phyloP scores from a whole-genome alignment of 2,113 vertebrate species.

The human (Homo sapiens) region DNA sequence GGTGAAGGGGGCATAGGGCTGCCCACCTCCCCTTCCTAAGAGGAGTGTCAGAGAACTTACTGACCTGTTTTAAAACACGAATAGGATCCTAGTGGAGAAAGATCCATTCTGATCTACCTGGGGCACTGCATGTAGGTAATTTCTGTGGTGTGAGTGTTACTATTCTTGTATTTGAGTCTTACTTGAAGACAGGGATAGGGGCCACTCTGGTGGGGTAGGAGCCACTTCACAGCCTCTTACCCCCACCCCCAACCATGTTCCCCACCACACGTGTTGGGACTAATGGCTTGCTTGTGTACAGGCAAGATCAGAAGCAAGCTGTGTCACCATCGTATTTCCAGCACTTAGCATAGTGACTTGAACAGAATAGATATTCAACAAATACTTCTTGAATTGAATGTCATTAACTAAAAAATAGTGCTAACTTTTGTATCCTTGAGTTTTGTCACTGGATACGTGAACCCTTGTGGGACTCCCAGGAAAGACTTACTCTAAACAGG shows the following conservation, averaged over 20 bases:
- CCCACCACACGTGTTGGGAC: rapidly evolving
- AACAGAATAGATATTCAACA: background rate
- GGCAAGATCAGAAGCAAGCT: background rate
- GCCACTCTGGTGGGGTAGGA: background rate
- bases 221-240: background rate
- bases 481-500: background rate
- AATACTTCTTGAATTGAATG: background rate
- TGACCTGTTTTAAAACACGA: background rate
- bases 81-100: background rate
- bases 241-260: too few species aligned
- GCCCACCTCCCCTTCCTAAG: background rate
- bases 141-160: background rate
- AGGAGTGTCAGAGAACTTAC: background rate
- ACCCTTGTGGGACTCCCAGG: background rate
- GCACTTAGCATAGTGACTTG: background rate
- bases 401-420: background rate
- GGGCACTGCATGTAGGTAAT: background rate
- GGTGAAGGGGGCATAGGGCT: background rate
- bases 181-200: background rate
- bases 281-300: background rate
- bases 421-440: background rate
- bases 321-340: rapidly evolving
- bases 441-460: background rate
- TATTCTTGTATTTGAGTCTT: background rate
- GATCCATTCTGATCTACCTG: background rate